Conservation (phyloP, 2,113 vertebrate genomes). For the Carassius auratus region DNA sequence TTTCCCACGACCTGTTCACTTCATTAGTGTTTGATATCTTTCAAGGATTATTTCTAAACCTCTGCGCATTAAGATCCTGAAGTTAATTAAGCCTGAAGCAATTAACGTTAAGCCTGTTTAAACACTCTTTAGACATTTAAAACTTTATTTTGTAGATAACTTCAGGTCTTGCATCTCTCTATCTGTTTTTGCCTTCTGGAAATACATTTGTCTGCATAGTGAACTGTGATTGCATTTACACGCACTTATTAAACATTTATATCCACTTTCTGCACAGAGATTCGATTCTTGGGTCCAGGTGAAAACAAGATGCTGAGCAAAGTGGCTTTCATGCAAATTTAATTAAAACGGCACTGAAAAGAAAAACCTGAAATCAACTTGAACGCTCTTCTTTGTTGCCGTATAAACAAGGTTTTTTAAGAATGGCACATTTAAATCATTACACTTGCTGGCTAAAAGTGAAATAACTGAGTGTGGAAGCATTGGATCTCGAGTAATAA, state of each 20-base stretch:
- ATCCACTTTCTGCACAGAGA: neutral
- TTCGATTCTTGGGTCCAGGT: neutral
- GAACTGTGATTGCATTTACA: neutral
- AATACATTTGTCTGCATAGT: neutral
- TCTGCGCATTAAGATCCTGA: neutral
- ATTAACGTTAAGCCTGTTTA: neutral
- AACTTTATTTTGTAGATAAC: neutral
- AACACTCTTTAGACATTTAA: conserved; percentile 1
- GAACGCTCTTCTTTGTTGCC: neutral
- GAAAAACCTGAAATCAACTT: neutral
- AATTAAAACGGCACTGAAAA: neutral
- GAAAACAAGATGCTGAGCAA: neutral
- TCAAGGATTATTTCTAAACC: conserved; percentile 1
- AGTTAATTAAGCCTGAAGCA: neutral
- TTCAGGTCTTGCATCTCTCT: neutral
- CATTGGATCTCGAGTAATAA: neutral
- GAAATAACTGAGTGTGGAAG: no score
- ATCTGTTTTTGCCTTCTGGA: neutral
- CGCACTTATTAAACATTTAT: neutral
- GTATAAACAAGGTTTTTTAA: neutral
- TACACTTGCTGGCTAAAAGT: no score
- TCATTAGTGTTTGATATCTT: neutral
- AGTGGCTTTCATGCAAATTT: neutral
- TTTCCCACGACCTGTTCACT: neutral
- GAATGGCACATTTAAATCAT: neutral